Evolutionary conservation across 2,113 vertebrate species (phyloP).

Genomic region (Grammomys dolichurus): DNA sequence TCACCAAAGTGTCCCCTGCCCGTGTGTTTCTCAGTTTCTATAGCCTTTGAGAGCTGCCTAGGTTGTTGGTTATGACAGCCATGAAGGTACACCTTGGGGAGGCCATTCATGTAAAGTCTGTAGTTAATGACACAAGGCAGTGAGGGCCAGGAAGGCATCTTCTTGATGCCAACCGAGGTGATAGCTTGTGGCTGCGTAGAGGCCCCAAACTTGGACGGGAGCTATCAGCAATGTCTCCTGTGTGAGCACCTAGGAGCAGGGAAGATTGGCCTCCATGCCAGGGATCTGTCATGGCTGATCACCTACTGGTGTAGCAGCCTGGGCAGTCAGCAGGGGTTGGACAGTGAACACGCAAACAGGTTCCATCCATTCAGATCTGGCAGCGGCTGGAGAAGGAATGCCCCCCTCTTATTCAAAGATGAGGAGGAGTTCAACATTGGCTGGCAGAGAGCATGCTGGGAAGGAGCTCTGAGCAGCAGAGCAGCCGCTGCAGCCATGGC

Average conservation of each 20-base stretch:
- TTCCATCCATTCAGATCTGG: not conserved
- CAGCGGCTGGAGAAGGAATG: not conserved
- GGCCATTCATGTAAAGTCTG: not conserved
- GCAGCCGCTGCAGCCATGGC: not conserved
- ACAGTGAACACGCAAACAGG: not conserved
- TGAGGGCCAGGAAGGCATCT: not conserved
- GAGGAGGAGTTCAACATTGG: not conserved
- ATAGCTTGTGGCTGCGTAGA: not conserved
- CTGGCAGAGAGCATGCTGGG: not conserved
- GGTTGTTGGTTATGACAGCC: not conserved
- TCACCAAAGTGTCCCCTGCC: not conserved
- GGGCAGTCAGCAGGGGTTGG: not conserved
- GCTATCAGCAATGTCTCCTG: constrained; percentile 59
- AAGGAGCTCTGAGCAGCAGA: too few species aligned
- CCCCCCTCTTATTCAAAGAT: not conserved
- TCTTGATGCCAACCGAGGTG: not conserved
- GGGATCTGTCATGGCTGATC: not conserved
- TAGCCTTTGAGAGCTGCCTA: not conserved
- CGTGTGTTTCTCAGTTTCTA: not conserved
- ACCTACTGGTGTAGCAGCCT: not conserved
- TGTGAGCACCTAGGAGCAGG: not conserved
- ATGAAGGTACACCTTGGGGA: not conserved
- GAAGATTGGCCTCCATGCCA: not conserved
- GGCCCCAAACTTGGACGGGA: not conserved
- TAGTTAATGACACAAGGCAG: not conserved